Conservation (phyloP, 2,797 vertebrate genomes). For the Takifugu rubripes region DNA sequence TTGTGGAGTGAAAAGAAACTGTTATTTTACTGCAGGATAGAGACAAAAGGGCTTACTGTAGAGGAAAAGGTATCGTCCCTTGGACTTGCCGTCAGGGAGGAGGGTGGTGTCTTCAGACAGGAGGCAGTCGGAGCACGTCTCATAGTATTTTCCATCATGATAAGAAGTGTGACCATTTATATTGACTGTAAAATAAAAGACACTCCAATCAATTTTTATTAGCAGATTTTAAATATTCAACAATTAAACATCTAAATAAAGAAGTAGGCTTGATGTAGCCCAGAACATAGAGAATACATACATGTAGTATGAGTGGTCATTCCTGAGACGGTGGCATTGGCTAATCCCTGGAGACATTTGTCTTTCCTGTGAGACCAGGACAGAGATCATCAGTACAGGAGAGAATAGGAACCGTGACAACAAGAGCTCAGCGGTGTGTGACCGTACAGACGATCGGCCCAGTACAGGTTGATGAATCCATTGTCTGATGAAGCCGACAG, state of each 20-base stretch:
- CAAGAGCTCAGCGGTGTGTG: background rate
- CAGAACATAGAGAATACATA: slow-evolving; percentile 31
- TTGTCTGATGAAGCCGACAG: slow-evolving; percentile 55
- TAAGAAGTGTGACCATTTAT: slow-evolving; percentile 72
- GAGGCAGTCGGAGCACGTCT: slow-evolving; percentile 67
- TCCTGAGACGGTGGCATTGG: slow-evolving; percentile 61
- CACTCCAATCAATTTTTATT: too few species aligned
- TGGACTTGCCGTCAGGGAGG: slow-evolving; percentile 63
- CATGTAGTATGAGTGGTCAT: slow-evolving; percentile 64
- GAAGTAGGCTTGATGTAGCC: background rate
- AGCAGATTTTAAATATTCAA: too few species aligned
- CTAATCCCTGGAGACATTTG: slow-evolving; percentile 61
- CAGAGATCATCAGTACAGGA: background rate
- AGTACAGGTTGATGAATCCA: slow-evolving; percentile 57
- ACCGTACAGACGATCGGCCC: slow-evolving; percentile 70
- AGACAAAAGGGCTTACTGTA: slow-evolving; percentile 53
- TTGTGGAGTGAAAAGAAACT: background rate
- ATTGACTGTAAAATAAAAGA: slow-evolving; percentile 41
- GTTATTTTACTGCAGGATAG: background rate
- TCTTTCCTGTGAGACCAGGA: slow-evolving; percentile 13
- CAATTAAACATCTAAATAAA: background rate
- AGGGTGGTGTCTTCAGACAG: slow-evolving; percentile 70
- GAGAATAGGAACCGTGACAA: background rate
- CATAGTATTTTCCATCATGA: slow-evolving; percentile 72
- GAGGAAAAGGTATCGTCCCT: slow-evolving; percentile 68